Conservation (phyloP, 2,888 invertebrate genomes). For the Drosophila cracens region DNA sequence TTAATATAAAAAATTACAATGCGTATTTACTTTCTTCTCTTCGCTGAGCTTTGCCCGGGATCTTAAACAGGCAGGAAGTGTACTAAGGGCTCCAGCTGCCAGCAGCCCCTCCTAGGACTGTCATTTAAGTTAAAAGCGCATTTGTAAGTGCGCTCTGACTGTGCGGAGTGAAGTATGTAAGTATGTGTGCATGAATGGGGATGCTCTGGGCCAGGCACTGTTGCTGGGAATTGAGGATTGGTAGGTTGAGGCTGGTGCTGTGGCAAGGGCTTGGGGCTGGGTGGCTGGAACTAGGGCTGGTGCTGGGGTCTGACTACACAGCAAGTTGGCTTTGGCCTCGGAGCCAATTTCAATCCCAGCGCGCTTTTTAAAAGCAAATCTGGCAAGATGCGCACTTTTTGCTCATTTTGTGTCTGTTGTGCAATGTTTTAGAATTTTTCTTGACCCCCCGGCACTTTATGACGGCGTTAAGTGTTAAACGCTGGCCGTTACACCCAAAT, state of each 20-base stretch:
- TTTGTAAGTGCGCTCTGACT: conserved; percentile 62
- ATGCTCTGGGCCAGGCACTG: conserved; percentile 24
- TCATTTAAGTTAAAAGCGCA: conserved; percentile 79
- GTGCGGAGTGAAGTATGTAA: conserved; percentile 21
- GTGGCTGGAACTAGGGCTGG: not conserved
- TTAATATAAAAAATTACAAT: conserved; percentile 67
- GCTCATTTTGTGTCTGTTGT: conserved; percentile 53
- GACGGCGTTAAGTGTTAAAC: conserved; percentile 58
- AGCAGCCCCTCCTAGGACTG: conserved; percentile 47
- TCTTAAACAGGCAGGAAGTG: conserved; percentile 22
- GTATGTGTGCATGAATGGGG: conserved; percentile 1
- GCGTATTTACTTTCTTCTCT: conserved; percentile 53
- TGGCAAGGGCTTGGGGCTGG: not conserved
- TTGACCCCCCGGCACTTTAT: conserved; percentile 44
- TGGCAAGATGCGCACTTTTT: conserved; percentile 55
- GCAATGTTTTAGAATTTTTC: conserved; percentile 64
- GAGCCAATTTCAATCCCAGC: conserved; percentile 61
- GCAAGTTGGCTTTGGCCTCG: conserved; percentile 34
- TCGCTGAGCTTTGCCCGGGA: conserved; percentile 38
- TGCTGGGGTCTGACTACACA: conserved; percentile 4
- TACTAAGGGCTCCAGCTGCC: conserved; percentile 19
- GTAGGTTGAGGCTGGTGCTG: not conserved
- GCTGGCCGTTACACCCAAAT: conserved; percentile 30
- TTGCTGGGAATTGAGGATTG: conserved; percentile 28
- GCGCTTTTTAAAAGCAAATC: conserved; percentile 73